Base-by-base conservation (phyloP, 1,140 invertebrate species). In the Anastatus disparis region DNA sequence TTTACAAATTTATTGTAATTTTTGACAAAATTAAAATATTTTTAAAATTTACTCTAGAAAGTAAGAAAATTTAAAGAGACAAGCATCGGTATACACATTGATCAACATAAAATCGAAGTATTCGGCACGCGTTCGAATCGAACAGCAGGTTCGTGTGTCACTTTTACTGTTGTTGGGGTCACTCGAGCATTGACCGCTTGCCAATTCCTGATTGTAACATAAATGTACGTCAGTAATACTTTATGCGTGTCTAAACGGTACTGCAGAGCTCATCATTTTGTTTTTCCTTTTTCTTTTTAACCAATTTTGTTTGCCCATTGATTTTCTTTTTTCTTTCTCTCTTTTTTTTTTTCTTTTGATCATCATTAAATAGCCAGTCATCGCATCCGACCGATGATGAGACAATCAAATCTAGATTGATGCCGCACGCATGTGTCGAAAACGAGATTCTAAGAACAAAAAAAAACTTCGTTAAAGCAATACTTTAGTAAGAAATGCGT, bases 141-240 rank as follows among this genome's bases (percentile, higher is more conserved):
- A 64, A 56, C 40, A 64, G 50, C 58, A 70, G 59, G 52, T 70
- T 70, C 61, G 38, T 70, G 59, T 81, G 74, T 82, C 80, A 83
- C 81, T 81, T 83, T 83, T 83, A 83, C 81, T 83, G 79, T 80
- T 82, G 74, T 78, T 78, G 75, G 76, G 80, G 81, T 83, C 77
- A 81, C 76, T 81, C 80, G 81, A 82, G 79, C 81, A 81, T 81
- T 82, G 80, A 82, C 81, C 81, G 79, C 78, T 75, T 55, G 70
- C 61, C 72, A 73, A 74, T 78, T 76, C 74, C 53, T 64, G 55
- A 71, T 56, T 73, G 62, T 65, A 71, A 65, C 38, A 63, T 48
- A 65, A n/a, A 72, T 58, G 52, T 69, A 70, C 50, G 48, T 70
- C 17, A 46, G 53, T 56, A 55, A 74, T 63, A 53, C 61, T 67